Base-by-base conservation (phyloP, 2,888 invertebrate species). In the Strigamia transsilvanica region DNA sequence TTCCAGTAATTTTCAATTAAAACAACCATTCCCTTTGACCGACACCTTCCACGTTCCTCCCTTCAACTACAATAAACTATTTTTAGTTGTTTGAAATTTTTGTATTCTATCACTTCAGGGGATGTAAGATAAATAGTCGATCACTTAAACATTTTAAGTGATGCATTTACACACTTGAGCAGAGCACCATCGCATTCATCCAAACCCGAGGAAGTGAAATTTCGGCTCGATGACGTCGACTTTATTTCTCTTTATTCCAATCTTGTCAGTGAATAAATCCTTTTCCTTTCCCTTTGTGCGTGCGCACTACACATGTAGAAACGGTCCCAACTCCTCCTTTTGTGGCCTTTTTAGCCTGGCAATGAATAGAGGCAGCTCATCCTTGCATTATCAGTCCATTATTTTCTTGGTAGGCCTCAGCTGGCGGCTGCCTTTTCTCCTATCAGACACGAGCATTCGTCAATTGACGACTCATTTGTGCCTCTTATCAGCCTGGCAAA, bases 351-450 rank as follows among this genome's bases (percentile, higher is more conserved):
- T 61, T 61, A 23, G 61, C 61, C 61, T 18, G 6, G 61, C 21
- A 18, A 61, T 61, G 61, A 61, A 61, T 61, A 61, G 61, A 61
- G 18, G 23, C 61, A 21, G 61, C 61, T 61, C 61, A 61, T 61
- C 61, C 61, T 61, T 23, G 61, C 61, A 61, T 61, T 61, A 61
- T 61, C 61, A 61, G 61, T 61, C 61, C 61, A 61, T 61, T 61
- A 61, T 61, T 61, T 61, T 61, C 61, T 61, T 61, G 61, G 61
- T 61, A 18, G 61, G 61, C 61, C 61, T 61, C 61, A 61, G 61
- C 61, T 61, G 61, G 61, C 61, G 61, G 61, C 61, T 61, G 61
- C 61, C 61, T 61, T 61, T 61, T 61, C 61, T 61, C 61, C 61
- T 61, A 61, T 61, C 61, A 61, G 61, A 61, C 61, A 61, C 61